Evolutionary conservation across 2,888 invertebrate species (phyloP).

Genomic region (Volucella inanis): DNA sequence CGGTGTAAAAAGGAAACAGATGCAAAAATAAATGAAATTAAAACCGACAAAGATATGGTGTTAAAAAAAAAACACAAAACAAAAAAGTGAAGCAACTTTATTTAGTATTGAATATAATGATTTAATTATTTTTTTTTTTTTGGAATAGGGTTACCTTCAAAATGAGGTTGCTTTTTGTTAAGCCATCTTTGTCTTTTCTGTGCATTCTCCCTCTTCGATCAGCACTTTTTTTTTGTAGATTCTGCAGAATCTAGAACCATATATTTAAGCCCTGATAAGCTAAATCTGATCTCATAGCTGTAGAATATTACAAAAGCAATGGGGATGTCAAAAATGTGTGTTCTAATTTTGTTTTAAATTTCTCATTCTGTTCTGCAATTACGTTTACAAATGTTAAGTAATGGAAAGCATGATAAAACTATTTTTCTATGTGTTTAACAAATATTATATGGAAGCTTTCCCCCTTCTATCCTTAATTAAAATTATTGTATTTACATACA

Average conservation of each 20-base stretch:
- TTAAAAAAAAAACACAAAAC: constrained; percentile 61
- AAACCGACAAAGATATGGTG: constrained; percentile 60
- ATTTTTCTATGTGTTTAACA: too few species aligned
- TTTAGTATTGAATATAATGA: constrained; percentile 69
- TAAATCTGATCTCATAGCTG: constrained; percentile 78
- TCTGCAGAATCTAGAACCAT: constrained; percentile 98
- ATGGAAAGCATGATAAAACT: constrained; percentile 2
- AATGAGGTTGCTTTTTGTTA: constrained; percentile 98
- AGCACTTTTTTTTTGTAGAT: constrained; percentile 99
- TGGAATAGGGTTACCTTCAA: constrained; percentile 92
- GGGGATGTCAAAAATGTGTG: constrained; percentile 70
- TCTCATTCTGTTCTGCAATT: constrained; percentile 50
- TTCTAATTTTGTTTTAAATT: constrained; percentile 60
- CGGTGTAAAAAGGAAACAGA: constrained; percentile 69
- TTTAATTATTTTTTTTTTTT: constrained; percentile 74
- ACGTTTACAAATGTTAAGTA: constrained; percentile 37
- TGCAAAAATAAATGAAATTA: constrained; percentile 66
- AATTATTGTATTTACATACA: too few species aligned
- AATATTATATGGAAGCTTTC: too few species aligned
- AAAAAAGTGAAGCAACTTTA: constrained; percentile 67
- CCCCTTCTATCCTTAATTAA: too few species aligned
- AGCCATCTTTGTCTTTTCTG: constrained; percentile 97
- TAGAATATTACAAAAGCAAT: constrained; percentile 76
- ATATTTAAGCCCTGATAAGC: constrained; percentile 83
- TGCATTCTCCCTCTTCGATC: constrained; percentile 98